A percentile compares a stretch with the other conserved stretches of the same genome.
These are phyloP conservation scores for Phlogophora meticulosa DNA, from an alignment of 2,888 invertebrate species.

Conservation along the genomic window DNA sequence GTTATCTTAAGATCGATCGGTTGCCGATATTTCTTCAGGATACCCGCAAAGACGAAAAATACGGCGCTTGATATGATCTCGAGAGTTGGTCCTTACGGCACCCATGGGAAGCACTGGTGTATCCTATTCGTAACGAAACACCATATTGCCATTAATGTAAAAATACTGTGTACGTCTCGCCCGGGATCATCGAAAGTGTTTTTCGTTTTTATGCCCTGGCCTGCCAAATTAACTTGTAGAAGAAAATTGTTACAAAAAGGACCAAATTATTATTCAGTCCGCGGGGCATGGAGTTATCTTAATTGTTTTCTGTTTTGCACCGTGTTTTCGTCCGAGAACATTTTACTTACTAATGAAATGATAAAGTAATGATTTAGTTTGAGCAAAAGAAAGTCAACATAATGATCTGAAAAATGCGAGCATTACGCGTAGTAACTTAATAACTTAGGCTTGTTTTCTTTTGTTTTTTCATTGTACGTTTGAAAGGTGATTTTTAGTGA, in stretches of 20 bases:
- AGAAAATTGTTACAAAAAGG: slow-evolving; percentile 31
- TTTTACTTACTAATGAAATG: slow-evolving; percentile 29
- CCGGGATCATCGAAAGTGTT: slow-evolving; percentile 36
- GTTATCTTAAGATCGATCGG: background rate
- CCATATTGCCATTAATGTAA: slow-evolving; percentile 37
- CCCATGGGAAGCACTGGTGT: slow-evolving; percentile 36
- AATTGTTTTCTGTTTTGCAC: slow-evolving; percentile 41
- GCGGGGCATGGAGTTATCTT: slow-evolving; percentile 15
- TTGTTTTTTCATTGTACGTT: background rate
- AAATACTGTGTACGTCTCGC: slow-evolving; percentile 43
- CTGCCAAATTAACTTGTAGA: slow-evolving; percentile 27
- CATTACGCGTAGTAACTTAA: background rate
- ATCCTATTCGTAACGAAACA: slow-evolving; percentile 40
- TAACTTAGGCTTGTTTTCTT: background rate
- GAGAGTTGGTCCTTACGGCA: slow-evolving; percentile 10
- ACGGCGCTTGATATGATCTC: background rate
- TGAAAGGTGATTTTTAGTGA: too few species aligned
- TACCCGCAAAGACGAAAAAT: slow-evolving; percentile 5
- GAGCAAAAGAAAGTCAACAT: background rate
- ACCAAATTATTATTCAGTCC: slow-evolving; percentile 37
- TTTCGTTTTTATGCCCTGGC: slow-evolving; percentile 8
- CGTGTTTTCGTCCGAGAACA: slow-evolving; percentile 22
- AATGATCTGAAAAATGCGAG: background rate
- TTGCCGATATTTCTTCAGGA: background rate
- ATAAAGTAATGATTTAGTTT: slow-evolving; percentile 19